phyloP scores from a whole-genome alignment of 2,797 vertebrate species.

The Cyprinodon diabolis region DNA sequence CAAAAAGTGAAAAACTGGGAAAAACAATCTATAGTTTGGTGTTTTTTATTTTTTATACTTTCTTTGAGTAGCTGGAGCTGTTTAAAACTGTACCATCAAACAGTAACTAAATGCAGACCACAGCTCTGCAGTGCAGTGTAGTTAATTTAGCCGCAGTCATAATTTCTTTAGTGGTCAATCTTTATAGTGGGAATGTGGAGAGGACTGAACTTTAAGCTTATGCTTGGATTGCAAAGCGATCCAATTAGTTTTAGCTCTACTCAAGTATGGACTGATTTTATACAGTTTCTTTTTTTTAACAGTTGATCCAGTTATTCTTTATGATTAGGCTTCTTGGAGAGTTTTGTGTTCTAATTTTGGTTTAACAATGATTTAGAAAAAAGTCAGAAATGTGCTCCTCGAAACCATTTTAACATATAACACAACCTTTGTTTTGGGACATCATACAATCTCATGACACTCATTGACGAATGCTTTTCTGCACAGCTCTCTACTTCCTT shows the following conservation, averaged over 20 bases:
- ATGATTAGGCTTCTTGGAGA: background rate
- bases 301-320: background rate
- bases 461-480: background rate
- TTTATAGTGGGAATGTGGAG: constrained; percentile 57
- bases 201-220: constrained; percentile 35
- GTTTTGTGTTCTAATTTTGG: background rate
- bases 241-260: constrained; percentile 17
- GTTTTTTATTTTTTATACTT: background rate
- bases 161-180: constrained; percentile 65
- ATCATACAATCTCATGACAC: background rate
- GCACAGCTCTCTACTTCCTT: background rate
- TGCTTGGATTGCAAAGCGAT: constrained; percentile 9
- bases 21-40: constrained; percentile 38
- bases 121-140: constrained; percentile 42
- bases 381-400: background rate
- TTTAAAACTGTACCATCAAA: constrained; percentile 52
- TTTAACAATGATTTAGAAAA: background rate
- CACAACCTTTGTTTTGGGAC: no score
- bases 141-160: constrained; percentile 55
- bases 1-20: constrained; percentile 23
- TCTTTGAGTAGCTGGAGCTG: constrained; percentile 18
- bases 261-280: background rate
- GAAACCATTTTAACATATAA: background rate
- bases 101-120: constrained; percentile 59
- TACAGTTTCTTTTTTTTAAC: background rate